Conservation (phyloP, 1,140 invertebrate species). For the Nymphalis io region DNA sequence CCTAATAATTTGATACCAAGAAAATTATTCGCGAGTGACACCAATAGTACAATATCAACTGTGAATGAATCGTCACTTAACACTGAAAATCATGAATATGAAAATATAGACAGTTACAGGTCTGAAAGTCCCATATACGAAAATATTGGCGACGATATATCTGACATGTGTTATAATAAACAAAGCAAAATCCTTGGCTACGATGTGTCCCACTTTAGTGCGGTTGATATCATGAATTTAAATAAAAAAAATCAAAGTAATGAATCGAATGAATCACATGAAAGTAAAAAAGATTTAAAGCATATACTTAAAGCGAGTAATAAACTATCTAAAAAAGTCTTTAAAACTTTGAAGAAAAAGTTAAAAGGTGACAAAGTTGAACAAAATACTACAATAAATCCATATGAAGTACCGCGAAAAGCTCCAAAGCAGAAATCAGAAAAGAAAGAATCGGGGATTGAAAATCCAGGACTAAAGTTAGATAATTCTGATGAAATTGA, state of each 20-base stretch:
- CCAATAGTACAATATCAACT: constrained; percentile 72
- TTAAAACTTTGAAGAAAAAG: constrained; percentile 75
- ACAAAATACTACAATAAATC: constrained; percentile 63
- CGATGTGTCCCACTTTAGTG: constrained; percentile 74
- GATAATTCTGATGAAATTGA: constrained; percentile 78
- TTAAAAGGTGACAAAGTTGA: constrained; percentile 75
- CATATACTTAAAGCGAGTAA: constrained; percentile 67
- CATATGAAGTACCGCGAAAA: constrained; percentile 76
- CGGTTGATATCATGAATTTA: constrained; percentile 73
- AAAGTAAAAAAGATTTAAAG: constrained; percentile 64
- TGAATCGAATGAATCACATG: constrained; percentile 59
- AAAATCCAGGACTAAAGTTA: constrained; percentile 73
- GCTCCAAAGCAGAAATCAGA: constrained; percentile 55
- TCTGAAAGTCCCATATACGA: constrained; percentile 72
- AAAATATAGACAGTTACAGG: constrained; percentile 67
- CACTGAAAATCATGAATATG: constrained; percentile 60
- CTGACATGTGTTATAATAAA: constrained; percentile 63
- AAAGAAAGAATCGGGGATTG: constrained; percentile 65
- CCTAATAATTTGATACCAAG: constrained; percentile 59
- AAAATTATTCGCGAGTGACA: constrained; percentile 68
- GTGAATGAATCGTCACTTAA: constrained; percentile 61
- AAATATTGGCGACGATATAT: constrained; percentile 59
- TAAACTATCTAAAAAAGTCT: constrained; percentile 75
- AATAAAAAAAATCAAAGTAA: constrained; percentile 60
- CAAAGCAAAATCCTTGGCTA: constrained; percentile 77